Evolutionary conservation across 2,113 vertebrate genomes (phyloP).

Genomic region (Psilopogon haemacephalus): DNA sequence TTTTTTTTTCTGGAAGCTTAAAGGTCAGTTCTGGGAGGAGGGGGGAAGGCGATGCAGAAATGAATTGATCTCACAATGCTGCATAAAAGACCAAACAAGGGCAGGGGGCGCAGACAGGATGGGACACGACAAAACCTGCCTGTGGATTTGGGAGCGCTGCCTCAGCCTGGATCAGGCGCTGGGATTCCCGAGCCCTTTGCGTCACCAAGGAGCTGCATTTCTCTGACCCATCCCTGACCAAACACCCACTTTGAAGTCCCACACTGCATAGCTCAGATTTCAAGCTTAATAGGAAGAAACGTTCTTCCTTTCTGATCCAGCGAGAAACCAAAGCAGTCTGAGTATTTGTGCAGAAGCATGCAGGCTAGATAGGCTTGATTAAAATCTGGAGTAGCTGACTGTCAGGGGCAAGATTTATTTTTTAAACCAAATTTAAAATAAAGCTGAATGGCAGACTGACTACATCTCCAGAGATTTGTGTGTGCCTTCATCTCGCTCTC

Average conservation of each 20-base stretch:
- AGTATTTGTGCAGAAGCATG: not conserved
- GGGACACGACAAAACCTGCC: not conserved
- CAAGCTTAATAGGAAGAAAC: not conserved
- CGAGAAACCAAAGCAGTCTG: not conserved
- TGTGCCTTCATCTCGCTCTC: not conserved
- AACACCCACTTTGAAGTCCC: not conserved
- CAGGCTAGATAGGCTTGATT: not conserved
- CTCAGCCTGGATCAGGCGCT: not conserved
- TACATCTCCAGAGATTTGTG: not conserved
- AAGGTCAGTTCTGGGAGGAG: not conserved
- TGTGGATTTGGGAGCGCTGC: not conserved
- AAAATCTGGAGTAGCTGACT: not conserved
- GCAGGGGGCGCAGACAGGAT: accelerated
- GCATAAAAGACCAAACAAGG: not conserved
- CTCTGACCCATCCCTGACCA: not conserved
- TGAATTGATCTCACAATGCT: not conserved
- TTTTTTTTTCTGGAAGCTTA: not conserved
- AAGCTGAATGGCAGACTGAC: not conserved
- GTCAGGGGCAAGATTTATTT: not conserved
- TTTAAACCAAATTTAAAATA: conserved; percentile 23
- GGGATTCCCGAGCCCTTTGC: not conserved
- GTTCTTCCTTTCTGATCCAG: not conserved
- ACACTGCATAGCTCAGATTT: not conserved
- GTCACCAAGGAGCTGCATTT: not conserved
- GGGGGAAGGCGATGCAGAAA: not conserved